A percentile compares a stretch with the other conserved stretches of the same genome.
These are phyloP conservation scores for Oceanites oceanicus DNA, from an alignment of 2,113 vertebrate species.

Conservation along the genomic window DNA sequence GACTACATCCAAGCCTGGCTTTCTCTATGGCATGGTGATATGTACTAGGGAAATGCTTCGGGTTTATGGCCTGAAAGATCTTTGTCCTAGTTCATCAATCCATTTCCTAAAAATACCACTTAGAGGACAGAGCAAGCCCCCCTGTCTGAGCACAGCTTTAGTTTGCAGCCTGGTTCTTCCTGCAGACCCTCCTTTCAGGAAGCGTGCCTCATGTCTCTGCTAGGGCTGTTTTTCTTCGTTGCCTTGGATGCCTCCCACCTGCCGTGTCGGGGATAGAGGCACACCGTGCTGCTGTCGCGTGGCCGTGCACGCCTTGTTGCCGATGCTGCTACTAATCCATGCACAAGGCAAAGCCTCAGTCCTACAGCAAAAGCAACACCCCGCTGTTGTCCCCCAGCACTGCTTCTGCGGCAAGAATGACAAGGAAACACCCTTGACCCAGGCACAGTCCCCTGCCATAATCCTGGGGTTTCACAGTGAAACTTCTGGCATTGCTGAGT, in stretches of 20 bases:
- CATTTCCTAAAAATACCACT: not conserved
- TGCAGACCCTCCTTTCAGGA: not conserved
- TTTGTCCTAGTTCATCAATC: not conserved
- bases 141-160: not conserved
- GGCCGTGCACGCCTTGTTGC: accelerated
- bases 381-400: not conserved
- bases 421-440: not conserved
- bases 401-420: not conserved
- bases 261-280: accelerated
- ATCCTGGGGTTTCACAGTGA: not conserved
- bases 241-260: not conserved
- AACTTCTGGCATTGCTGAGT: not conserved
- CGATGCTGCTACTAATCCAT: not conserved
- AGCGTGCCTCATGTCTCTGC: not conserved
- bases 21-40: not conserved
- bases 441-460: not conserved
- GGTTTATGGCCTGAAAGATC: not conserved
- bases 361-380: not conserved
- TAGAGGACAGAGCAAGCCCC: accelerated
- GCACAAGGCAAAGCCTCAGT: not conserved
- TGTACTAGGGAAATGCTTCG: not conserved
- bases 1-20: not conserved
- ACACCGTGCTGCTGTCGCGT: accelerated
- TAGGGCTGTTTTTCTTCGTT: not conserved
- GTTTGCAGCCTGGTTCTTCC: not conserved